These are phyloP conservation scores for Phacellophora camtschatica DNA, from an alignment of 30 jellyfish, hydroid and myxozoan genomes.

Conservation along the genomic window DNA sequence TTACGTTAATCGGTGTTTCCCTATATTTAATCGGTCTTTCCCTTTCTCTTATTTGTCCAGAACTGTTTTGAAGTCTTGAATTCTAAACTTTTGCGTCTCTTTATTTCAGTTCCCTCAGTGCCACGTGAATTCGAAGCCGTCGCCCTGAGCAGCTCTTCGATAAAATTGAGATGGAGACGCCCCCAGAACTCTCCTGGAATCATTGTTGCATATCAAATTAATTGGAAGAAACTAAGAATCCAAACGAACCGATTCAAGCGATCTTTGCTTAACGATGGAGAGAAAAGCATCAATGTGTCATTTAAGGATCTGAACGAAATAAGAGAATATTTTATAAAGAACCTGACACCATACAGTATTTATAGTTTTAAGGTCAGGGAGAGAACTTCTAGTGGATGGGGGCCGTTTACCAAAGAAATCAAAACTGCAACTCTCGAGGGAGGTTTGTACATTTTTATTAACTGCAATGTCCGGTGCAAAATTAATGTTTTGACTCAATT, in stretches of 20 bases:
- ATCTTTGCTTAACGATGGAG: not conserved
- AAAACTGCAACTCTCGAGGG: constrained; percentile 59
- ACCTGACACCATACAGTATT: constrained; percentile 53
- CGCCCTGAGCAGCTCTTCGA: not conserved
- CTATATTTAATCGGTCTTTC: too few relatives aligned
- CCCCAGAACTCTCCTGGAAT: constrained; percentile 47
- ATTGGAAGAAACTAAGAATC: constrained; percentile 16
- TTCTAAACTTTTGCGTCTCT: too few relatives aligned
- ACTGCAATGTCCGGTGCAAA: too few relatives aligned
- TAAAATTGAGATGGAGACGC: constrained; percentile 26
- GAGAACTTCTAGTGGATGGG: constrained; percentile 85
- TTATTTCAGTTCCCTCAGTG: constrained; percentile 42
- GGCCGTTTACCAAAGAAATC: constrained; percentile 31
- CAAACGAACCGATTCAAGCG: constrained; percentile 1
- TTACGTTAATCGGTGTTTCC: too few relatives aligned
- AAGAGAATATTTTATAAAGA: constrained; percentile 30
- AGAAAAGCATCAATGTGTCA: not conserved
- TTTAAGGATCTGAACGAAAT: constrained; percentile 10
- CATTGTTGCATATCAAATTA: constrained; percentile 23
- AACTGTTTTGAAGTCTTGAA: too few relatives aligned
- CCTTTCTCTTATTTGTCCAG: too few relatives aligned
- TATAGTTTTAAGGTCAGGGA: constrained; percentile 71
- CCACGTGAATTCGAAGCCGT: constrained; percentile 32
- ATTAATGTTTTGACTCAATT: too few relatives aligned
- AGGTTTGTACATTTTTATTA: constrained; percentile 40